Evolutionary conservation across 1,140 invertebrate species (phyloP).

Genomic region (Eurosta solidaginis): DNA sequence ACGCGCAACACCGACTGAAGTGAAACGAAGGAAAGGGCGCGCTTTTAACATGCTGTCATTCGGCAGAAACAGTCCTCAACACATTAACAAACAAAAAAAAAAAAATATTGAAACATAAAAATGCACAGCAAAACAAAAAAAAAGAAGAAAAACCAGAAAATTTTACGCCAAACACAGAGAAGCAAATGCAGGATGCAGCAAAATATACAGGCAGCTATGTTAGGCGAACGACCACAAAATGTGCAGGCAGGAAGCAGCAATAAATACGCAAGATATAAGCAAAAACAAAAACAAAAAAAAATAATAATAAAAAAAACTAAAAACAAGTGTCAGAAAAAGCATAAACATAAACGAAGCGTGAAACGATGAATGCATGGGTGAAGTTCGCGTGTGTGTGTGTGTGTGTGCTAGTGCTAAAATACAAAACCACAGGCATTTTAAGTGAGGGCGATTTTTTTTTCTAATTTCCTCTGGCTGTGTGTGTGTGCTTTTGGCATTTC

Average conservation of each 20-base stretch:
- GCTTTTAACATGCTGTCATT: neutral
- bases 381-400: neutral
- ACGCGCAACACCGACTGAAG: slow-evolving; percentile 56
- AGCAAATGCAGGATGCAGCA: slow-evolving; percentile 20
- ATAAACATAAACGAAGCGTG: neutral
- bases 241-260: slow-evolving; percentile 38
- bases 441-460: slow-evolving; percentile 28
- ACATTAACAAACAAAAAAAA: neutral
- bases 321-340: neutral
- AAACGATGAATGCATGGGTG: neutral
- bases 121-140: slow-evolving; percentile 33
- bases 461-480: neutral
- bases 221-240: slow-evolving; percentile 17
- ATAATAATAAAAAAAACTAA: neutral
- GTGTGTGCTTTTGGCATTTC: neutral
- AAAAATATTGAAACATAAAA: neutral
- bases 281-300: neutral
- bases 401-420: slow-evolving; percentile 30
- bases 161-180: neutral
- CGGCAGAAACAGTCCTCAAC: neutral
- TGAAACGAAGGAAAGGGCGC: slow-evolving; percentile 14
- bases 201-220: slow-evolving; percentile 27
- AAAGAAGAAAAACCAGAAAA: neutral
- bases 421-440: slow-evolving; percentile 43
- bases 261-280: neutral